phyloP scores from a whole-genome alignment of 2,113 vertebrate genomes.

The Bos javanicus region DNA sequence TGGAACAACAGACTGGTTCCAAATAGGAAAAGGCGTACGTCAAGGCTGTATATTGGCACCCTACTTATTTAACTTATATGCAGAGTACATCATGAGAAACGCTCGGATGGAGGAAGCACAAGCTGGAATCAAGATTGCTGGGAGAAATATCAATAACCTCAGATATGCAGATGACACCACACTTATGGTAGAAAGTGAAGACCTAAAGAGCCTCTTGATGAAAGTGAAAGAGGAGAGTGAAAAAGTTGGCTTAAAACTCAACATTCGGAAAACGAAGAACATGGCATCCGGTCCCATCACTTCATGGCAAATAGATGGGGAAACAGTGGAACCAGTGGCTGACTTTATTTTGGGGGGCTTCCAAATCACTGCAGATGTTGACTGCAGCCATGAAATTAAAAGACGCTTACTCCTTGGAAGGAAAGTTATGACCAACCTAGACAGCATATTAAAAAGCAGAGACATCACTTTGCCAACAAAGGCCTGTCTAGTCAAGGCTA shows the following conservation, averaged over 20 bases:
- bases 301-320: not conserved
- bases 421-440: not conserved
- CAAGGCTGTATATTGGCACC: not conserved
- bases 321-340: not conserved
- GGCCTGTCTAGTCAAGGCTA: not conserved
- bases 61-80: not conserved
- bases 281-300: not conserved
- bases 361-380: not conserved
- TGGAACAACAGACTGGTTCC: not conserved
- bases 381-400: not conserved
- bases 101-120: not conserved
- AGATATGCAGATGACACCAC: not conserved
- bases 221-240: not conserved
- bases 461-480: not conserved
- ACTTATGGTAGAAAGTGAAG: not conserved
- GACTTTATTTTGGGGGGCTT: not conserved
- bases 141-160: not conserved
- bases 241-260: not conserved
- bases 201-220: not conserved
- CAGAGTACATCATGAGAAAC: not conserved
- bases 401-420: not conserved
- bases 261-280: not conserved
- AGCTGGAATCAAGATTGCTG: not conserved
- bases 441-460: not conserved
- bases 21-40: not conserved